Conservation (phyloP, 2,797 vertebrate genomes). For the Clarias fuscus region DNA sequence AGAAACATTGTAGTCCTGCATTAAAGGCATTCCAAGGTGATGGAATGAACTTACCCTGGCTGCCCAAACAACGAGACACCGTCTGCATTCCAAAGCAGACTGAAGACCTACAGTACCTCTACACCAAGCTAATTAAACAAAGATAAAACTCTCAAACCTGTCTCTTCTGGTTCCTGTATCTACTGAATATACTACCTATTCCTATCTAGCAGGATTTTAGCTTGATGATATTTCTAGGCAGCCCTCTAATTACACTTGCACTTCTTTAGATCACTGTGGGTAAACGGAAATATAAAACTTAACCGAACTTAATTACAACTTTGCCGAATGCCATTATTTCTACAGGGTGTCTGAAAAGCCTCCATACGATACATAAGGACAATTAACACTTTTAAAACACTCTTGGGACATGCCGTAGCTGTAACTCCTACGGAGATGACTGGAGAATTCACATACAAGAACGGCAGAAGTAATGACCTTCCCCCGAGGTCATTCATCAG, state of each 20-base stretch:
- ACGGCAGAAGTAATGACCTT: background rate
- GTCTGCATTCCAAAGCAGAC: background rate
- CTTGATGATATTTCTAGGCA: background rate
- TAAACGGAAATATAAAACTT: background rate
- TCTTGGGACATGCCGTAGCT: no score
- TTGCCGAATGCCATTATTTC: background rate
- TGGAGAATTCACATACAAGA: slow-evolving; percentile 18
- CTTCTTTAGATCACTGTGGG: background rate
- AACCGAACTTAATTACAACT: background rate
- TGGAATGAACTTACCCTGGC: background rate
- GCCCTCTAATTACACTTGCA: background rate
- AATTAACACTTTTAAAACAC: no score
- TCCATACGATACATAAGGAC: no score
- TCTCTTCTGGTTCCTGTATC: background rate
- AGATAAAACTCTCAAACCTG: background rate
- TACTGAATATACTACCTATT: background rate
- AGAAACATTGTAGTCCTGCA: background rate
- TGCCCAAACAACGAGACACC: background rate
- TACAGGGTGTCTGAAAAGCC: background rate
- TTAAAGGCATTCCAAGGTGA: background rate
- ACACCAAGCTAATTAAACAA: background rate
- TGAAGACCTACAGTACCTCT: no score
- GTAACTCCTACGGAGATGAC: background rate
- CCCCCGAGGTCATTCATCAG: background rate
- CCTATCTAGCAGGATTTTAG: background rate